A percentile compares a stretch with the other conserved stretches of the same genome.
These are phyloP conservation scores for Gymnorhina tibicen DNA, from an alignment of 2,113 vertebrate genomes.

Conservation along the genomic window DNA sequence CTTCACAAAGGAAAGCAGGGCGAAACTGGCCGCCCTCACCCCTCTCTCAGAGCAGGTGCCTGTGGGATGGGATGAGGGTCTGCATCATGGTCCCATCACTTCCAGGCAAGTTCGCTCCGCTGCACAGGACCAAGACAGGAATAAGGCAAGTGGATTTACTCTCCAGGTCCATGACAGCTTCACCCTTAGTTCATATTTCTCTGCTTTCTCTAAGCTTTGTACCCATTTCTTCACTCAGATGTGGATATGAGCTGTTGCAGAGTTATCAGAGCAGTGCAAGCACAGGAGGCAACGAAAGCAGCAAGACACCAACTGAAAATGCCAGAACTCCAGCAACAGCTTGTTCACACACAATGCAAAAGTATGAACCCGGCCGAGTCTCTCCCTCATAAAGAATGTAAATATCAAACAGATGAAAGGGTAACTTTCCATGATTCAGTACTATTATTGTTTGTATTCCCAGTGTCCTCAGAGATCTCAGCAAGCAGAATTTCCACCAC, in stretches of 20 bases:
- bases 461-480: conserved; percentile 4
- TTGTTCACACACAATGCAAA: neutral
- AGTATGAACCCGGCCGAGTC: neutral
- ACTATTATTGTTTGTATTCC: conserved; percentile 31
- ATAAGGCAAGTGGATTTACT: neutral
- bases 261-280: neutral
- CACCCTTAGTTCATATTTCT: neutral
- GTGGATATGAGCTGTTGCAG: neutral
- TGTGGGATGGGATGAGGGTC: no score
- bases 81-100: neutral
- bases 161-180: neutral
- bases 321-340: neutral
- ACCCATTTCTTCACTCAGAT: neutral
- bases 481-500: neutral
- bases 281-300: neutral
- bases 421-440: conserved; percentile 1
- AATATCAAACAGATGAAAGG: conserved; percentile 53
- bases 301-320: neutral
- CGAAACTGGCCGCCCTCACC: neutral
- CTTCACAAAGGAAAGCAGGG: neutral
- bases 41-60: neutral
- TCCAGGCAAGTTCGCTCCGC: neutral
- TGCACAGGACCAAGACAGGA: neutral
- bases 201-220: neutral
- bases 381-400: conserved; percentile 49